phyloP scores from a whole-genome alignment of 2,113 vertebrate species.

The Turnix velox region DNA sequence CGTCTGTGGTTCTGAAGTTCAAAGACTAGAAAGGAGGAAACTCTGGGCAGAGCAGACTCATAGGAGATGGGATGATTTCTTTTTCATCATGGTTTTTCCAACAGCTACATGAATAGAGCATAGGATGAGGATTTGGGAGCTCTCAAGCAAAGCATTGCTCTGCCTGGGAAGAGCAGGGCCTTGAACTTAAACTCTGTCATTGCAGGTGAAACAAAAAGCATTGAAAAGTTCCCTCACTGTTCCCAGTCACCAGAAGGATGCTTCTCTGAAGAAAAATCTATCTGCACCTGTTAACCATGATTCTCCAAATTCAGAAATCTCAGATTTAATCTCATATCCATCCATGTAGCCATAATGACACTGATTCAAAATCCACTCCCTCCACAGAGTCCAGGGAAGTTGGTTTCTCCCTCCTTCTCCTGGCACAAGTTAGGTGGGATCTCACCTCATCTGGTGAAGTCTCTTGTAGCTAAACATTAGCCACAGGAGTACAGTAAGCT shows the following conservation, averaged over 20 bases:
- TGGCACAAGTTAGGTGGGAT: background rate
- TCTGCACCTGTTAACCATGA: background rate
- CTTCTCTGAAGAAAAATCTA: background rate
- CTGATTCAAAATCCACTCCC: background rate
- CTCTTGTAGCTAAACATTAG: background rate
- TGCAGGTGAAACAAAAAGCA: background rate
- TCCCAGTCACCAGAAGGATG: background rate
- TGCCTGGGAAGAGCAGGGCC: background rate
- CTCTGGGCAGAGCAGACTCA: background rate
- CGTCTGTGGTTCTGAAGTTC: rapidly evolving
- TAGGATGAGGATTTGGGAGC: background rate
- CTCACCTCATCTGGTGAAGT: background rate
- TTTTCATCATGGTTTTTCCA: background rate
- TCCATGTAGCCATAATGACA: background rate
- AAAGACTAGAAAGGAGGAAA: background rate
- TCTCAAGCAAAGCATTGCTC: background rate
- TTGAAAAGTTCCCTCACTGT: background rate
- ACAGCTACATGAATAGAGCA: background rate
- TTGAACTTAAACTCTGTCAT: background rate
- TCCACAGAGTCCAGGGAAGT: background rate
- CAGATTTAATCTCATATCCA: background rate
- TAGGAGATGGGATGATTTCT: background rate
- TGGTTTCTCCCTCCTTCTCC: background rate
- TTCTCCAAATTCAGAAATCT: background rate
- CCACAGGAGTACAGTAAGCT: background rate